Evolutionary conservation across 2,113 vertebrate species (phyloP).

Genomic region (Myodes glareolus): DNA sequence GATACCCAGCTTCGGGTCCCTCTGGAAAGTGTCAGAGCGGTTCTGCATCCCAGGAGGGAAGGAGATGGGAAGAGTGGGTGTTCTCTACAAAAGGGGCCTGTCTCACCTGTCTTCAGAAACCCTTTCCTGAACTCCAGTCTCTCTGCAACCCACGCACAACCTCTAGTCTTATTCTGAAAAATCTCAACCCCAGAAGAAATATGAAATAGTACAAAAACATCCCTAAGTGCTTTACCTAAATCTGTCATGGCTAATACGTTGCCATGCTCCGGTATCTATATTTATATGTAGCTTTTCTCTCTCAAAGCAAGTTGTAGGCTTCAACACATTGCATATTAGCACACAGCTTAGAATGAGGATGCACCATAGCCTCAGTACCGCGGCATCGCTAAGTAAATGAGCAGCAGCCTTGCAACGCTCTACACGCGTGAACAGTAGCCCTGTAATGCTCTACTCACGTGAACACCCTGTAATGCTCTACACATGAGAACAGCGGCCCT

Average conservation of each 20-base stretch:
- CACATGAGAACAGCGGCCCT: too few species aligned
- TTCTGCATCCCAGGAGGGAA: background rate
- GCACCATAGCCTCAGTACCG: background rate
- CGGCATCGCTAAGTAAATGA: background rate
- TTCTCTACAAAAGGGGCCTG: background rate
- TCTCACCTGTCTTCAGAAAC: background rate
- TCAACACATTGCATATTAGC: background rate
- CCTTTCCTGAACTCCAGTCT: background rate
- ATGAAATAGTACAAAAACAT: background rate
- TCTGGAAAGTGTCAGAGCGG: constrained; percentile 73
- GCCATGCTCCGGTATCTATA: background rate
- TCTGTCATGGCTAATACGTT: background rate
- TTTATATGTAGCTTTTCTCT: background rate
- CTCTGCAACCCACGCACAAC: background rate
- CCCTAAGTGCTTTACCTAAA: background rate
- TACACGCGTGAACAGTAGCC: too few species aligned
- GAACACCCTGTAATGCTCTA: too few species aligned
- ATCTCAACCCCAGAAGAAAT: background rate
- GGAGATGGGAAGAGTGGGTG: constrained; percentile 54
- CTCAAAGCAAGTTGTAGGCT: background rate
- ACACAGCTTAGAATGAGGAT: background rate
- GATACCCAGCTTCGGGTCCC: constrained; percentile 73
- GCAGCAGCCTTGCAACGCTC: background rate
- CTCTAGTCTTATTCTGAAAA: background rate
- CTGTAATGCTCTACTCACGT: too few species aligned